Conservation (phyloP, 1,140 invertebrate genomes). For the Ceratina australensis region DNA sequence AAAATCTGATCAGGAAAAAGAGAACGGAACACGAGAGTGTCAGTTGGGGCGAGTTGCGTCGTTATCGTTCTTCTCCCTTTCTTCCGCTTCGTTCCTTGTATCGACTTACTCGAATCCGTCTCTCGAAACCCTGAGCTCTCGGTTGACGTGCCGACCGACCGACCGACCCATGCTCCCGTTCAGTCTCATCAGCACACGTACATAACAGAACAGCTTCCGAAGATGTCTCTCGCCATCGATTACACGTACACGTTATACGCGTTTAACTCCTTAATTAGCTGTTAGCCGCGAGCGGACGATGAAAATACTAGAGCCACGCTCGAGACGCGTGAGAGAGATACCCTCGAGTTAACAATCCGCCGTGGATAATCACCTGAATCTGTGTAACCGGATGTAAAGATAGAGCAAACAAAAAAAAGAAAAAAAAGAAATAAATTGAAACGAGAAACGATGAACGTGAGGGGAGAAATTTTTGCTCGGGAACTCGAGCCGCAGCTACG, state of each 20-base stretch:
- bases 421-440: conserved; percentile 51
- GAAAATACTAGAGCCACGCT: neutral
- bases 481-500: conserved; percentile 31
- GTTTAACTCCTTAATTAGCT: conserved; percentile 9
- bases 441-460: conserved; percentile 49
- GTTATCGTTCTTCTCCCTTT: conserved; percentile 54
- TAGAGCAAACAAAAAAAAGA: too few relatives aligned
- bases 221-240: neutral
- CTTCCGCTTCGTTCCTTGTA: conserved; percentile 37
- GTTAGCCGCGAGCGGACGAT: neutral
- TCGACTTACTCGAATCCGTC: conserved; percentile 8
- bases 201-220: neutral
- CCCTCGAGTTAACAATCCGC: neutral
- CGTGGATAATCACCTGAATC: conserved; percentile 18
- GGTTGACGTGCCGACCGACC: neutral
- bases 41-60: conserved; percentile 71
- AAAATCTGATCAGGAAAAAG: neutral
- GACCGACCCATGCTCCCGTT: too few relatives aligned
- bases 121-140: conserved; percentile 1
- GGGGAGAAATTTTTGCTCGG: conserved; percentile 40
- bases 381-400: conserved; percentile 49
- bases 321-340: neutral
- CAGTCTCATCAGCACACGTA: neutral
- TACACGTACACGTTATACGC: neutral
- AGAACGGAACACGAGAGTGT: conserved; percentile 60